Evolutionary conservation across 2,888 invertebrate species (phyloP), one percentile per base, ranked within the genome.

Genomic region (Cinara cedri): DNA sequence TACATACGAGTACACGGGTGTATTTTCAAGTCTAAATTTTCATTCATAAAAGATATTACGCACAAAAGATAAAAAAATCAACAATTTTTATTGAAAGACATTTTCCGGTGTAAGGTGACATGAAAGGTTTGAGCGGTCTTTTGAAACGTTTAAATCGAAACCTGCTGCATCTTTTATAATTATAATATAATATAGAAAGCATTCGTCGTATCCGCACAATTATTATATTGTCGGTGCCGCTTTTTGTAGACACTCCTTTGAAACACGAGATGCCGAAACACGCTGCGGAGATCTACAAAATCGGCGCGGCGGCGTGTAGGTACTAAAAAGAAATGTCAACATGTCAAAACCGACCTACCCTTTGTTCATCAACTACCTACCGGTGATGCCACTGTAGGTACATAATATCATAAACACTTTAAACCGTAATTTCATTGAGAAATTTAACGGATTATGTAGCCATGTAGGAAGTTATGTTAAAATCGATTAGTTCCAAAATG

Each of bases 21-120:
- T 51, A 51, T 54, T 63, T 63, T 74, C 21, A 34, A 74, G 21
- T 42, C 21, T 16, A 14, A 49, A n/a, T 21, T 46, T 54, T 51
- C 54, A 44, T 1, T 54, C 10, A 74, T 51, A 74, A 54, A 74
- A 21, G 13, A 34, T n/a, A 72, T 49, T 62, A 19, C 65, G 24
- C 19, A 60, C 55, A 78, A 78, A 57, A 78, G 70, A 78, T 66
- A 46, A 57, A 46, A 68, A 70, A 78, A 19, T 54, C 63, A 19
- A 74, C 16, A 21, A 42, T 66, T 62, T 78, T 21, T n/a, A 51
- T 78, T 70, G 57, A 70, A 78, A 60, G 55, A 78, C 44, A 68
- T 34, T 78, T 78, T 78, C 78, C 78, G 78, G 78, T 78, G 78
- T 70, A 78, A 70, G 70, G 78, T 70, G 62, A 78, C 70, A 60